phyloP scores from a whole-genome alignment of 1,140 invertebrate species.

The Panulirus ornatus region DNA sequence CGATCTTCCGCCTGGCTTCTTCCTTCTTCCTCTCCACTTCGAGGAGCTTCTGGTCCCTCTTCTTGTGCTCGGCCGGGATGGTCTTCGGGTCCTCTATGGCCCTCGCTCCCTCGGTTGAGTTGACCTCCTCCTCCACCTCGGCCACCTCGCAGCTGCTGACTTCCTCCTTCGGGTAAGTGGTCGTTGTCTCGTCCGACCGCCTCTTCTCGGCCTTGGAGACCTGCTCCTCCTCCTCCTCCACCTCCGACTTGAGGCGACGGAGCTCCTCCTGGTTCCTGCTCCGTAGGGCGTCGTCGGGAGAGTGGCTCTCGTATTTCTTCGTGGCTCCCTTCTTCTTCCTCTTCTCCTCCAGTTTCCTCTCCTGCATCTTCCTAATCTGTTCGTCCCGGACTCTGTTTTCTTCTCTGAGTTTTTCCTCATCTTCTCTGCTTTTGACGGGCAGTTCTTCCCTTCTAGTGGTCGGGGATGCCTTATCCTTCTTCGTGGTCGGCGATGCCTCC shows the following conservation, averaged over 20 bases:
- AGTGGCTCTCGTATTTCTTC: slow-evolving; percentile 34
- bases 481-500: not conserved
- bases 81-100: slow-evolving; percentile 19
- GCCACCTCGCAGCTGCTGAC: not conserved
- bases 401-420: slow-evolving; percentile 66
- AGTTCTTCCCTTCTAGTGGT: slow-evolving; percentile 12
- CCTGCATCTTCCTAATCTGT: slow-evolving; percentile 73
- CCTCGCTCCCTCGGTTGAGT: not conserved
- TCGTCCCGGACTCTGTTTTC: slow-evolving; percentile 73
- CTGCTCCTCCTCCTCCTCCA: not conserved
- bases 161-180: not conserved
- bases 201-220: slow-evolving; percentile 41
- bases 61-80: slow-evolving; percentile 38
- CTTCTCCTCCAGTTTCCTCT: slow-evolving; percentile 71
- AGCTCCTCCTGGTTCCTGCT: not conserved
- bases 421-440: slow-evolving; percentile 42
- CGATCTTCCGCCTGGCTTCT: slow-evolving; percentile 61
- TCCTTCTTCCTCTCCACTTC: slow-evolving; percentile 54
- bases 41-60: slow-evolving; percentile 23
- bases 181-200: not conserved
- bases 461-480: slow-evolving; percentile 41
- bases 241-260: slow-evolving; percentile 60
- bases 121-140: not conserved
- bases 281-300: slow-evolving; percentile 39
- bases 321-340: slow-evolving; percentile 56